Evolutionary conservation across 2,113 vertebrate species (phyloP).

Genomic region (Tenrec ecaudatus): DNA sequence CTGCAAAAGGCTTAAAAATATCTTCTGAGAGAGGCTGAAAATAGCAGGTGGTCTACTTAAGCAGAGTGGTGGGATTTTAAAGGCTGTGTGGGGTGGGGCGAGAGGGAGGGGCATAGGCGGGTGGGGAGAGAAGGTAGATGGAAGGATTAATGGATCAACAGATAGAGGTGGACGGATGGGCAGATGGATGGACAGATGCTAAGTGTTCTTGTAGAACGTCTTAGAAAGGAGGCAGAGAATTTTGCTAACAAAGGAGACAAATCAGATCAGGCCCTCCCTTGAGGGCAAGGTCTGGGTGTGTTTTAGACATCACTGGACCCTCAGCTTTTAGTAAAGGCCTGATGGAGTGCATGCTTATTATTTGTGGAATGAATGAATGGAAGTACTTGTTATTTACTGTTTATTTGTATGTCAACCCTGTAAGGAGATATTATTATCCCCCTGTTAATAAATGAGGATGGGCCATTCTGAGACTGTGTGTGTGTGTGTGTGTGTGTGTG

Average conservation of each 20-base stretch:
- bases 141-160: not conserved
- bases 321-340: not conserved
- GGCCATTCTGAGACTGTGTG: not conserved
- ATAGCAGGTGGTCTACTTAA: slow-evolving; percentile 55
- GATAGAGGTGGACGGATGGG: not conserved
- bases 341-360: not conserved
- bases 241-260: not conserved
- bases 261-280: not conserved
- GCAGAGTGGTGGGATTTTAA: not conserved
- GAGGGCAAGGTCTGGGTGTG: not conserved
- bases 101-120: not conserved
- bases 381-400: not conserved
- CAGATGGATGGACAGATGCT: not conserved
- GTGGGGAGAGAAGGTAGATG: not conserved
- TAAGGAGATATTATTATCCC: not conserved
- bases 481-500: not conserved
- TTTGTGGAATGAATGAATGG: slow-evolving; percentile 3
- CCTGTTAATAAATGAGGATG: not conserved
- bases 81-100: no score
- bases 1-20: slow-evolving; percentile 68
- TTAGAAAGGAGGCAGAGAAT: not conserved
- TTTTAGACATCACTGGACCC: not conserved
- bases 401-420: not conserved
- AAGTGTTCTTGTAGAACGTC: not conserved
- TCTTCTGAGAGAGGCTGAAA: slow-evolving; percentile 57